Conservation (phyloP, 2,888 invertebrate species). For the Ceramica pisi region DNA sequence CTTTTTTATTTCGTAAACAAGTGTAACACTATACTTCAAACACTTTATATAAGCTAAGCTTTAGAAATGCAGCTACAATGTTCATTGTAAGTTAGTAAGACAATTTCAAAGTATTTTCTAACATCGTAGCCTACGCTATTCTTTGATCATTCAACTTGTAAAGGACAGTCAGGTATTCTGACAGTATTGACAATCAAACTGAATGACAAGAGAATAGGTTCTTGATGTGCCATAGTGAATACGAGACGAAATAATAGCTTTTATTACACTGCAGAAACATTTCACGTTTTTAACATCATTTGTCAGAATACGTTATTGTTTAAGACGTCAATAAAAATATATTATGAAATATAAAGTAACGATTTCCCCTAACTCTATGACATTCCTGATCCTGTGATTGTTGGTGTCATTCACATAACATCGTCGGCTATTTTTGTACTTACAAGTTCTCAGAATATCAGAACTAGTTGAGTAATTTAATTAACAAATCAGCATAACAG, state of each 20-base stretch:
- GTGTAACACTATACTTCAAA: conserved; percentile 2
- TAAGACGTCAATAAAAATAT: conserved; percentile 12
- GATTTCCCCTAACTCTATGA: neutral
- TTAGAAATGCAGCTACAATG: conserved; percentile 20
- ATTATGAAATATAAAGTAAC: neutral
- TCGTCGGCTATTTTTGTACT: neutral
- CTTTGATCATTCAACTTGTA: conserved; percentile 50
- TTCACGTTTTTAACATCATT: conserved; percentile 39
- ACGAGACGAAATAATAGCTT: conserved; percentile 58
- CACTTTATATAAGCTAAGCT: conserved; percentile 8
- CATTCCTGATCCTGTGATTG: neutral
- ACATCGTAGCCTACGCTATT: conserved; percentile 21
- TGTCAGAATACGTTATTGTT: conserved; percentile 44
- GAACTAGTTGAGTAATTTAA: conserved; percentile 39
- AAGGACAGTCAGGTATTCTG: conserved; percentile 45
- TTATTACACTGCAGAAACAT: conserved; percentile 47
- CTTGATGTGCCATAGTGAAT: conserved; percentile 54
- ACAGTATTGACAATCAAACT: conserved; percentile 52
- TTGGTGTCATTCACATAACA: conserved; percentile 10
- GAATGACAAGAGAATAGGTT: conserved; percentile 61
- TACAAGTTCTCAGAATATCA: conserved; percentile 32
- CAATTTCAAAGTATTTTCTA: conserved; percentile 36
- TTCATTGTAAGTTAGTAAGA: conserved; percentile 44
- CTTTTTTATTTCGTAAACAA: neutral
- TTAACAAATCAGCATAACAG: conserved; percentile 40